Base-by-base conservation (phyloP, 2,113 vertebrate species). In the Bubo bubo region DNA sequence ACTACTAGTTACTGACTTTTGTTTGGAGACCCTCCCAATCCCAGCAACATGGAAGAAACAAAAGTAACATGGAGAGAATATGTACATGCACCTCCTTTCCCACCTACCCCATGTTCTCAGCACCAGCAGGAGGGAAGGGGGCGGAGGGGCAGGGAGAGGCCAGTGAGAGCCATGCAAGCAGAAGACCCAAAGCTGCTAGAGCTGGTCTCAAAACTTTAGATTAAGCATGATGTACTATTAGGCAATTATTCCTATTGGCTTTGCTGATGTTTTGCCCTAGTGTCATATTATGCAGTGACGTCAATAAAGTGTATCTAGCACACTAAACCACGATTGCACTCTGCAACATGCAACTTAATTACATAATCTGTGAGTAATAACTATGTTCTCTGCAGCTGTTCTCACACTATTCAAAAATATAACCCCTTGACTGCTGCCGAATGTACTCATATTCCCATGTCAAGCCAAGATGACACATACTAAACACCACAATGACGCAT, bases 341-440 rank as follows among this genome's bases (percentile, higher is more conserved):
- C 70, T 81, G 79, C 32, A 74, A 63, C 32, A 37, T 66, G 41
- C 67, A 93, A 41, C 30, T 55, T 58, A 26, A 37, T 96, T 95
- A 88, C 85, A 63, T 93, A 73, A 93, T 83, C 75, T 79, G 14
- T 89, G 80, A 91, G 76, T 52, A 86, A 92, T 34, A 67, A 21
- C 86, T 47, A 0, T 72, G 86, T 45, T 66, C 84, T 81, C 70
- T 75, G 52, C 76, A 91, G 73, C 93, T 91, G 88, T 96, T 97
- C 94, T 97, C 88, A 96, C 73, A 81, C 47, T 68, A 30, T 55
- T 76, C 47, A 84, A 80, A 95, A 92, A 85, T 58, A 95, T 91
- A 96, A 95, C 91, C 93, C 93, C 80, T 97, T 89, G 83, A 92
- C 88, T 97, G 83, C 93, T 97, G 83, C 70, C 13, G 64, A 62